phyloP scores from a whole-genome alignment of 2,113 vertebrate genomes.

The Mystacornis crossleyi region DNA sequence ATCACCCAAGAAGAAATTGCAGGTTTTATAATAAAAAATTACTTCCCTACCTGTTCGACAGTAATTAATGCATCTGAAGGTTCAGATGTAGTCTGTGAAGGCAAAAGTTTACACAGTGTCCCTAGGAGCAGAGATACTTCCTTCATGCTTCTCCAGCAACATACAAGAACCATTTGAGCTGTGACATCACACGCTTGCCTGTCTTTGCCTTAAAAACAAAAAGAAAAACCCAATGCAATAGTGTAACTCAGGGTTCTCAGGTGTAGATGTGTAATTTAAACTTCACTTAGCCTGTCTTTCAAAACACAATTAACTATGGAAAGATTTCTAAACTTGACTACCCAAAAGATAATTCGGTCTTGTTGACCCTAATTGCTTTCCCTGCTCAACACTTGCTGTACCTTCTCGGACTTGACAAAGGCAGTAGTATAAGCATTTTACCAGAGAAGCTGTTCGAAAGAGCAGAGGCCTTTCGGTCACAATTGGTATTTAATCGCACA shows the following conservation, averaged over 20 bases:
- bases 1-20: not conserved
- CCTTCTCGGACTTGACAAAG: not conserved
- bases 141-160: conserved; percentile 98
- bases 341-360: not conserved
- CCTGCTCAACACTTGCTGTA: not conserved
- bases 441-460: not conserved
- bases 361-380: not conserved
- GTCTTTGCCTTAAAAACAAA: conserved; percentile 68
- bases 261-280: not conserved
- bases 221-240: not conserved
- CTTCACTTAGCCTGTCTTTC: not conserved
- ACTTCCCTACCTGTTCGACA: conserved; percentile 83
- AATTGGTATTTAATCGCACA: not conserved
- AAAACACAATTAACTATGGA: not conserved
- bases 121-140: conserved; percentile 92
- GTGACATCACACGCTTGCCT: conserved; percentile 83
- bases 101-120: conserved; percentile 87
- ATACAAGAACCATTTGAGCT: conserved; percentile 95
- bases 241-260: not conserved
- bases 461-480: not conserved
- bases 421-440: not conserved
- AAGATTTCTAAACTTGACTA: not conserved
- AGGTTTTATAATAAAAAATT: not conserved
- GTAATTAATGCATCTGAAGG: conserved; percentile 76
- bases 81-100: conserved; percentile 56